Conservation (phyloP, 2,113 vertebrate species). For the Alexandromys fortis region DNA sequence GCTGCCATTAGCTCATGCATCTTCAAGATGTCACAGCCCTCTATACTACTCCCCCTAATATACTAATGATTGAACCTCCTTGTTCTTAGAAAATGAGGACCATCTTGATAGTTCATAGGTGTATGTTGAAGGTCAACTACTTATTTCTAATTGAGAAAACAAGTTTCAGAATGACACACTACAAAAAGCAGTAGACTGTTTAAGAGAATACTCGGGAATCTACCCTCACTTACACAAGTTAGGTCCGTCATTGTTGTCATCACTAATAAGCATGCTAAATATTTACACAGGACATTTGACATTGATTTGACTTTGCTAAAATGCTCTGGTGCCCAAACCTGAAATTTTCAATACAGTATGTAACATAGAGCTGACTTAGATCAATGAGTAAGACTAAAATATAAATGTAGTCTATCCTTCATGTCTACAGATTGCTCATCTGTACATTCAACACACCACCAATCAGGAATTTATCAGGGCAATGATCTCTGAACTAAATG, state of each 20-base stretch:
- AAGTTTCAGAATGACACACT: neutral
- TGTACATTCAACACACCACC: neutral
- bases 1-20: neutral
- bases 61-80: neutral
- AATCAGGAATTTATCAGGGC: neutral
- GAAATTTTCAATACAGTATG: neutral
- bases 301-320: neutral
- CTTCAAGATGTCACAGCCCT: neutral
- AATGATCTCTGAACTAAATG: neutral
- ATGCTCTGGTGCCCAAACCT: neutral
- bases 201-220: neutral
- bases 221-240: neutral
- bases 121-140: neutral
- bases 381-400: neutral
- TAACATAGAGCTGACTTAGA: neutral
- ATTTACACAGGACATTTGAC: neutral
- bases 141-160: neutral
- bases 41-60: neutral
- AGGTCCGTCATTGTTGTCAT: neutral
- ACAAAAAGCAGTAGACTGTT: neutral
- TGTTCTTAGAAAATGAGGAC: neutral
- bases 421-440: neutral
- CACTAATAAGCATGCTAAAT: neutral
- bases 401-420: neutral
- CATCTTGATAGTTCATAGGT: neutral